A percentile compares a stretch with the other conserved stretches of the same genome.
phyloP scores from a whole-genome alignment of 1,140 invertebrate species.

The Drosophila subobscura region DNA sequence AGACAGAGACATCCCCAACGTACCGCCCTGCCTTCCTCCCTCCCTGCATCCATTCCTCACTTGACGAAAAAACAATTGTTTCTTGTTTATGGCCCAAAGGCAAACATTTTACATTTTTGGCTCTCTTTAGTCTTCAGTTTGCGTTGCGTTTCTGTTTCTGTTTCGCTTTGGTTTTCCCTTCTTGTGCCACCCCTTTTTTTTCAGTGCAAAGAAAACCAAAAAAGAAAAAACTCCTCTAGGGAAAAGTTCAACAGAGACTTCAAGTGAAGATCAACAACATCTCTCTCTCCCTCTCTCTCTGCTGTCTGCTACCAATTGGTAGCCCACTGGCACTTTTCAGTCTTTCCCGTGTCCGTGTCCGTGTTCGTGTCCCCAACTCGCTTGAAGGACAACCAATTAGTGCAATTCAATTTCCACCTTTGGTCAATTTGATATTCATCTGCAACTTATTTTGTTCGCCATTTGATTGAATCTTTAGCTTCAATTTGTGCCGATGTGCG shows the following conservation, averaged over 20 bases:
- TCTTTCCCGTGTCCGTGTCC: too few relatives aligned
- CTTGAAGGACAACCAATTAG: too few relatives aligned
- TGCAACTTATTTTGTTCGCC: too few relatives aligned
- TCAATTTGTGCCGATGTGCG: too few relatives aligned
- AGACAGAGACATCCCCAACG: too few relatives aligned
- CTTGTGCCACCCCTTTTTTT: neutral
- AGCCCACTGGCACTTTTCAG: too few relatives aligned
- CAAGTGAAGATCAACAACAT: constrained; percentile 1
- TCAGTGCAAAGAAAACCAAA: neutral
- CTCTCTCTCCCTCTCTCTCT: too few relatives aligned
- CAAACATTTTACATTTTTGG: constrained; percentile 64
- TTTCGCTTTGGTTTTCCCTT: constrained; percentile 21
- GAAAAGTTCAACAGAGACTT: constrained; percentile 12
- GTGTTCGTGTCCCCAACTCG: too few relatives aligned
- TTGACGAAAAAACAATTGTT: constrained; percentile 67
- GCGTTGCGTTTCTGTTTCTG: constrained; percentile 35
- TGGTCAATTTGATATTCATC: too few relatives aligned
- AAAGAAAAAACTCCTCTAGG: neutral
- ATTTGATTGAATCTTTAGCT: too few relatives aligned
- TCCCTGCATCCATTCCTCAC: constrained; percentile 6
- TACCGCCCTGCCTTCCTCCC: neutral
- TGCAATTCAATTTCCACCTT: too few relatives aligned
- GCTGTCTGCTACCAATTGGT: too few relatives aligned
- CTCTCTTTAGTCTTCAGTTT: constrained; percentile 37
- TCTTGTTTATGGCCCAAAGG: constrained; percentile 66